Base-by-base conservation (phyloP, 2,888 invertebrate species). In the Myathropa florea region DNA sequence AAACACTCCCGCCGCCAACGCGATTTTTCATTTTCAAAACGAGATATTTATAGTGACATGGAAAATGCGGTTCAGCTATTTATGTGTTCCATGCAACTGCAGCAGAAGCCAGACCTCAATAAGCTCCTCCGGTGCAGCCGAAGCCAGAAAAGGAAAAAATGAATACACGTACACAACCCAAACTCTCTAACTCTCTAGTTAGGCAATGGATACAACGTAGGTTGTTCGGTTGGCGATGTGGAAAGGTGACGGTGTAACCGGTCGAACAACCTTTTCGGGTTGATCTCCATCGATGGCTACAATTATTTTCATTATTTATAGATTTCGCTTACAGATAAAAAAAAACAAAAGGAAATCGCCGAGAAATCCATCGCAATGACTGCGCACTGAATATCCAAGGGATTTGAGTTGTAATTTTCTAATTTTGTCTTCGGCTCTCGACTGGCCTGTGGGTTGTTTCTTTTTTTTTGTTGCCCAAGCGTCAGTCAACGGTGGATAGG, bases 141-240 rank as follows among this genome's bases (percentile, higher is more conserved):
- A 59, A 76, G 60, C 68, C 78, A 78, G 67, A 67, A 39, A 28
- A 36, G 10, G 26, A 59, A 21, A 65, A 64, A 23, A 4, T 3
- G 33, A 64, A 30, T 10, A 33, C 30, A 53, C 63, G 28, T 26
- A 1, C 26, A 64, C 9, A 65, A 26, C 55, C 60, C n/a, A 46
- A 83, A 83, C 83, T 84, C 83, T 84, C 83, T 84, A 84, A 80
- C 53, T 79, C 75, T 79, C 83, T 83, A 76, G 79, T 79, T 79
- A 75, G 79, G 75, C 79, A 84, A 80, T 83, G 64, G 79, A 75
- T 36, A 83, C 83, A 18, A 59, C 71, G 77, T 77, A 76, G 64
- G 70, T 71, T 71, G 59, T 10, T n/a, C 55, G 63, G 67, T 39
- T 67, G 64, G 36, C 46, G 18, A 70, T 73, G 82, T 85, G 70